These are phyloP conservation scores for Deilephila porcellus DNA, from an alignment of 2,888 invertebrate species.

Conservation along the genomic window DNA sequence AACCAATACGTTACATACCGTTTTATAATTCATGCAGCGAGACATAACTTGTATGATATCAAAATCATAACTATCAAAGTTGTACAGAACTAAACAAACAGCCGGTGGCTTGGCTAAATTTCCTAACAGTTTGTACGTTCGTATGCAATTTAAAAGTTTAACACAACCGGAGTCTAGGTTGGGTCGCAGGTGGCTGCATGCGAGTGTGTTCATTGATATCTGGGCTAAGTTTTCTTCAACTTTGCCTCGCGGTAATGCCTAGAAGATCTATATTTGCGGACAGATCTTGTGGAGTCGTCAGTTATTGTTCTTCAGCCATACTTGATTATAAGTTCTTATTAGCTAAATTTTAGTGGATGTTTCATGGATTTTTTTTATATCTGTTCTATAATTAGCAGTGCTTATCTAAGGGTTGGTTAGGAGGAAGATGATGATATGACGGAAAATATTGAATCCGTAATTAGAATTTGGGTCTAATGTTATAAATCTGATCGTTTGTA, in stretches of 20 bases:
- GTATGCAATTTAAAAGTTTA: slow-evolving; percentile 53
- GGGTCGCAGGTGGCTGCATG: slow-evolving; percentile 52
- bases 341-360: background rate
- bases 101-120: slow-evolving; percentile 28
- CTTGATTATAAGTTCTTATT: background rate
- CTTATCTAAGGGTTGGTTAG: no score
- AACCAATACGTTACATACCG: no score
- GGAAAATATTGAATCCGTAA: no score
- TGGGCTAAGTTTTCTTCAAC: slow-evolving; percentile 55
- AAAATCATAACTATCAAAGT: slow-evolving; percentile 31
- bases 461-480: no score
- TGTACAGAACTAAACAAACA: slow-evolving; percentile 29
- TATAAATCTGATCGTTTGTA: no score
- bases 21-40: background rate
- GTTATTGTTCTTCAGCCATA: background rate
- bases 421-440: no score
- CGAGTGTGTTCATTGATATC: slow-evolving; percentile 54
- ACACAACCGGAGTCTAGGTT: slow-evolving; percentile 41
- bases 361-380: no score
- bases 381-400: no score
- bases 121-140: slow-evolving; percentile 37
- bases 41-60: slow-evolving; percentile 21
- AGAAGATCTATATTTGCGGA: slow-evolving; percentile 40
- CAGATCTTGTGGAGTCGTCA: slow-evolving; percentile 6
- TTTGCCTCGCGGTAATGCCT: slow-evolving; percentile 47